Percentiles rank a stretch among this genome's conserved stretches.
These are phyloP conservation scores for Bucorvus abyssinicus DNA, from an alignment of 2,797 vertebrate genomes.

Conservation along the genomic window DNA sequence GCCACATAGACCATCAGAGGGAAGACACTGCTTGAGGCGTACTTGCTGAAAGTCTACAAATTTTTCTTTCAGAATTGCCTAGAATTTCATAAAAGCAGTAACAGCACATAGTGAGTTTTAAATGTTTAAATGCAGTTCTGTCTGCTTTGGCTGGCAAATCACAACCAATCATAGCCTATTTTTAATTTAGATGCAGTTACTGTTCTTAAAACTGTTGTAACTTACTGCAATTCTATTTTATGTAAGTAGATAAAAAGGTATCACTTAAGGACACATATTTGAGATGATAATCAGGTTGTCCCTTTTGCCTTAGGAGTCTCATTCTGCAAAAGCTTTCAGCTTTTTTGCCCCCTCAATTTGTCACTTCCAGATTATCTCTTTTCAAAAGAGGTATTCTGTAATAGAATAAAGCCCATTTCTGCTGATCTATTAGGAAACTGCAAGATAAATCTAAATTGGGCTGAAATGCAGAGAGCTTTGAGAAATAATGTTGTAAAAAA, in stretches of 20 bases:
- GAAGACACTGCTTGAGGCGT: not conserved
- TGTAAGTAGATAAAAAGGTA: not conserved
- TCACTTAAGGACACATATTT: not conserved
- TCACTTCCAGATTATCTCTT: not conserved
- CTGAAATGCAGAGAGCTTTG: not conserved
- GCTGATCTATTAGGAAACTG: not conserved
- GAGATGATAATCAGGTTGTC: not conserved
- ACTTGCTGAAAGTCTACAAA: not conserved
- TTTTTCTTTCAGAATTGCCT: not conserved
- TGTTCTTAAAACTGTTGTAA: not conserved
- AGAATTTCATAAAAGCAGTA: not conserved
- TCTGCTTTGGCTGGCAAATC: not conserved
- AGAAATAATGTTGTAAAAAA: not conserved
- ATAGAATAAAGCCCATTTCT: not conserved
- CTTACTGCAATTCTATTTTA: not conserved
- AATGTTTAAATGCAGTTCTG: not conserved
- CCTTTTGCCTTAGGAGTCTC: not conserved
- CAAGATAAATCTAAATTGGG: not conserved
- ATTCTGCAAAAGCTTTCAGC: not conserved
- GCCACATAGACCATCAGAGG: not conserved
- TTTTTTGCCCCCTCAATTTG: not conserved
- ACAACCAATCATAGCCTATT: not conserved
- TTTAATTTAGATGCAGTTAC: not conserved
- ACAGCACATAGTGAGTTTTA: not conserved
- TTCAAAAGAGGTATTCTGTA: not conserved